Base-by-base conservation (phyloP, 2,113 vertebrate species). In the Polypterus bichir region DNA sequence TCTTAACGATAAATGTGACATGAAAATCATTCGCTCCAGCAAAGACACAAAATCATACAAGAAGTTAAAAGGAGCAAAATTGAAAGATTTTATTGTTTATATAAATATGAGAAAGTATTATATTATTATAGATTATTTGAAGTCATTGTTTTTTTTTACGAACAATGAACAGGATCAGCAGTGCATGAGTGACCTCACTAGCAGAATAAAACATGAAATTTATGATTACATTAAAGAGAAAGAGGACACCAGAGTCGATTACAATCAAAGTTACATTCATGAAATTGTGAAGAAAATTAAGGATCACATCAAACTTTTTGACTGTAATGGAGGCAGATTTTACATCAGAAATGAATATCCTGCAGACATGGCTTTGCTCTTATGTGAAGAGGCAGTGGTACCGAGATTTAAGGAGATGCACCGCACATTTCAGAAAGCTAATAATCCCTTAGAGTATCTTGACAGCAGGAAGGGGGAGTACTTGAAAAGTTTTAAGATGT, bases 391-490 rank as follows among this genome's bases (percentile, higher is more conserved):
- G 2, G 61, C 68, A 65, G 65, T 63, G 60, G 68, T 27, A 0
- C 1, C 3, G 0, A 77, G 27, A 46, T 78, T 89, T 63, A 69
- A 70, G 59, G 2, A 66, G 7, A 70, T 83, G 48, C 80, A 86
- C 0, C 1, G 0, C 4, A 62, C 10, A 3, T 91, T 81, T 64
- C 71, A 3, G 44, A 64, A 0, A 4, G 75, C 69, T 9, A 85
- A 84, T 6, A 61, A 87, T 59, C 77, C 78, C 1, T 3, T 0
- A 0, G 7, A 4, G 3, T 81, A 82, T 51, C 62, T 87, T 8
- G 46, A 65, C 1, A 79, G 6, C 4, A 86, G 82, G 58, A 79
- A 74, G 73, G 53, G 48, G 2, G 71, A 85, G 6, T 88, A 80
- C 53, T 78, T 75, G 47, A 77, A 5, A 3, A 68, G 66, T 46